phyloP scores from a whole-genome alignment of 2,797 vertebrate genomes.

The Chiropotes sagulatus region DNA sequence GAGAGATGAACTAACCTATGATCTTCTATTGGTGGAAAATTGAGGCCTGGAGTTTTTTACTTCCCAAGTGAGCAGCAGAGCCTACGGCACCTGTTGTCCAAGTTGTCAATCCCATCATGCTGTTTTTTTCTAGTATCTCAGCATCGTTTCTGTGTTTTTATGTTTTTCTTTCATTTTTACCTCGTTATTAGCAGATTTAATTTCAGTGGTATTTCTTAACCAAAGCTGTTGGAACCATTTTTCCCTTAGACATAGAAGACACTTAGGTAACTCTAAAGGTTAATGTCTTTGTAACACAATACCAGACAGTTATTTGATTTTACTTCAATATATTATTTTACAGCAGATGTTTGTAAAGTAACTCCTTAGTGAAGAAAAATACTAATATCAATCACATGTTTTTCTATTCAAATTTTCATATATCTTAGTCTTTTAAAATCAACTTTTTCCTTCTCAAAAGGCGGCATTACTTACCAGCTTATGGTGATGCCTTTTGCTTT shows the following conservation, averaged over 20 bases:
- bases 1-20: background rate
- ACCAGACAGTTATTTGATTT: background rate
- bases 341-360: background rate
- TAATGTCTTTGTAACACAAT: constrained; percentile 3
- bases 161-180: background rate
- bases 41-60: background rate
- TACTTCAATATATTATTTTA: background rate
- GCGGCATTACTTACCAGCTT: background rate
- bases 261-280: background rate
- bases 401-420: background rate
- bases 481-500: background rate
- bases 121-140: background rate
- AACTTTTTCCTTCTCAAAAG: background rate
- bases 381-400: background rate
- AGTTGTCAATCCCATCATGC: background rate
- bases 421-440: background rate
- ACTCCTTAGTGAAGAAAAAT: background rate
- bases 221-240: background rate
- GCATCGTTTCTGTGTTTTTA: background rate
- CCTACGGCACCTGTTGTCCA: background rate
- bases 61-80: background rate
- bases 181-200: constrained; percentile 27
- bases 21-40: background rate
- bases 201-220: constrained; percentile 3
- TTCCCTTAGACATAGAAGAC: background rate